These are phyloP conservation scores for Podarcis raffonei DNA, from an alignment of 2,113 vertebrate species.

Conservation along the genomic window DNA sequence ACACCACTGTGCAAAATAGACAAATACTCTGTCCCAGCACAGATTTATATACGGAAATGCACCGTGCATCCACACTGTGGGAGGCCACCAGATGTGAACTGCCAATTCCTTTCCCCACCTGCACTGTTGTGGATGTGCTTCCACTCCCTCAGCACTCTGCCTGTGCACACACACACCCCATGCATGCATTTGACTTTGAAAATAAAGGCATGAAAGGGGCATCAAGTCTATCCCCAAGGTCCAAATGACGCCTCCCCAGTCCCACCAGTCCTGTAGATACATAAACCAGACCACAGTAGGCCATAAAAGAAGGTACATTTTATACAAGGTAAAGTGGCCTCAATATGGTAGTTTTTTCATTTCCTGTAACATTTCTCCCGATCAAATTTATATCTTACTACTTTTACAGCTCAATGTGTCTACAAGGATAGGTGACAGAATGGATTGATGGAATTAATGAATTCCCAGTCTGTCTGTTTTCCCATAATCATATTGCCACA, in stretches of 20 bases:
- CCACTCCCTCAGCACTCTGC: not conserved
- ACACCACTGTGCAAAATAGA: not conserved
- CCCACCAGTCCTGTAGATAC: not conserved
- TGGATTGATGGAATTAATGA: not conserved
- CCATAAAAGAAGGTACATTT: not conserved
- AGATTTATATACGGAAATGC: not conserved
- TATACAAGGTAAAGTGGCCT: not conserved
- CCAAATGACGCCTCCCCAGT: not conserved
- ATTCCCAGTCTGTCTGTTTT: not conserved
- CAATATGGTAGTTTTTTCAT: not conserved
- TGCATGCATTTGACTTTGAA: not conserved
- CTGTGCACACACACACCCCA: not conserved
- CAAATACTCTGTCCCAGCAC: not conserved
- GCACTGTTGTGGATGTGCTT: too few species aligned
- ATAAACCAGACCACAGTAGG: not conserved
- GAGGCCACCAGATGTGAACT: not conserved
- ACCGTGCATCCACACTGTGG: not conserved
- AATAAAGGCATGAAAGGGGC: not conserved
- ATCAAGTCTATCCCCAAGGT: not conserved
- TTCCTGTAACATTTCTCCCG: not conserved
- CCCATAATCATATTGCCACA: not conserved
- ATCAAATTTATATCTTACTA: not conserved
- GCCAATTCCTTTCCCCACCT: not conserved
- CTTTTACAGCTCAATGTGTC: constrained; percentile 17
- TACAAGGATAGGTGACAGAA: too few species aligned